Evolutionary conservation across 2,888 invertebrate species (phyloP).

Genomic region (Rhagium mordax): DNA sequence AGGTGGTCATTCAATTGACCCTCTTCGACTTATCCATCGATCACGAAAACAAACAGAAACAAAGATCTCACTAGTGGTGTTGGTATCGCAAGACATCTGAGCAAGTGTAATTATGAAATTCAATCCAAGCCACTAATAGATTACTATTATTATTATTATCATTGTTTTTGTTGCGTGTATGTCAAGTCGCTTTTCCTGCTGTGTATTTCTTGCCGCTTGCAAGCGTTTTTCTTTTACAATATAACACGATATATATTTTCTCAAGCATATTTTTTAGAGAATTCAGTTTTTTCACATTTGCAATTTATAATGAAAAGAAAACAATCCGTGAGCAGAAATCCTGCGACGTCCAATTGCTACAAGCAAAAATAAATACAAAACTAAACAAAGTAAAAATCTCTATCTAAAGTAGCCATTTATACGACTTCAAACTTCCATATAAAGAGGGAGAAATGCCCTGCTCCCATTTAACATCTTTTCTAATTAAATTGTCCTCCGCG

Average conservation of each 20-base stretch:
- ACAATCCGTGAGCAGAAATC: background rate
- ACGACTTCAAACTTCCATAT: background rate
- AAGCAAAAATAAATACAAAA: background rate
- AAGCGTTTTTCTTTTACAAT: too few species aligned
- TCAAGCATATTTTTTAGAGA: background rate
- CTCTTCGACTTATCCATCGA: too few species aligned
- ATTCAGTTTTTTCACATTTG: background rate
- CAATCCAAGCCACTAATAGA: too few species aligned
- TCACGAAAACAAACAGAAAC: too few species aligned
- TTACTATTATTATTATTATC: too few species aligned
- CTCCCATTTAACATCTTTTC: background rate
- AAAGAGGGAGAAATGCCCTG: background rate
- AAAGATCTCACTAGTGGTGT: too few species aligned
- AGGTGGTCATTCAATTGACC: too few species aligned
- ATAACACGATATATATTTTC: too few species aligned
- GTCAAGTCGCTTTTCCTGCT: background rate
- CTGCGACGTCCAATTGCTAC: background rate
- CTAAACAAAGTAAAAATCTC: background rate
- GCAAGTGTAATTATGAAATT: too few species aligned
- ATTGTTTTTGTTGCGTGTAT: too few species aligned
- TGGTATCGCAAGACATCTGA: too few species aligned
- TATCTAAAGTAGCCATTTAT: constrained; percentile 3
- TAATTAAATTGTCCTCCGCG: constrained; percentile 3
- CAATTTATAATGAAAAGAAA: constrained; percentile 5
- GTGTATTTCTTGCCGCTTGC: background rate